phyloP scores from a whole-genome alignment of 2,113 vertebrate genomes.

The Sylvia atricapilla region DNA sequence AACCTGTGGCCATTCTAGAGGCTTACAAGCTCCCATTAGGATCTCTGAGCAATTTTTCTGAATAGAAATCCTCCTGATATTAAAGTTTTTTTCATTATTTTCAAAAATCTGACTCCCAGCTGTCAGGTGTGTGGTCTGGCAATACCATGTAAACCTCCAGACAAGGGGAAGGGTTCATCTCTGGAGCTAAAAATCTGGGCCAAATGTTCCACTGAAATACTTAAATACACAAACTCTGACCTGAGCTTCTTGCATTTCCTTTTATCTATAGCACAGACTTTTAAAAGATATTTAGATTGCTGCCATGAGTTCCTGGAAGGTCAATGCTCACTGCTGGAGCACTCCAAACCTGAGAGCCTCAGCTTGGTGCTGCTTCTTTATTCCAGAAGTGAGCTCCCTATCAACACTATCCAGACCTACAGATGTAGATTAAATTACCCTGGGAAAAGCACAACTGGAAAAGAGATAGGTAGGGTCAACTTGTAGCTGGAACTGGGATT shows the following conservation, averaged over 20 bases:
- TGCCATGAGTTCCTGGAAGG: neutral
- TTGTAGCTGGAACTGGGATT: neutral
- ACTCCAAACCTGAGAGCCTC: neutral
- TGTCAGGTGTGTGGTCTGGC: neutral
- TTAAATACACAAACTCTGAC: neutral
- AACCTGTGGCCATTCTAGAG: neutral
- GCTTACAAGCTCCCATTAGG: constrained; percentile 1
- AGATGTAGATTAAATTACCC: neutral
- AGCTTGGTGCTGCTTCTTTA: neutral
- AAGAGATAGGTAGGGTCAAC: neutral
- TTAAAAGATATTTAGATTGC: neutral
- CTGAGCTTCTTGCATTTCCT: neutral
- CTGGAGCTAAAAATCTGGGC: neutral
- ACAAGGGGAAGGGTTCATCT: neutral
- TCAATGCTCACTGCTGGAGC: fast-evolving
- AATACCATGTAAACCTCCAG: neutral
- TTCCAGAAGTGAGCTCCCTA: neutral
- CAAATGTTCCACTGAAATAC: neutral
- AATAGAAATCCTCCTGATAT: neutral
- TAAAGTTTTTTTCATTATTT: neutral
- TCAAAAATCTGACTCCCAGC: neutral
- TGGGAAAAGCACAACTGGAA: neutral
- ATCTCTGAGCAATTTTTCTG: constrained; percentile 11
- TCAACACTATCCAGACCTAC: neutral
- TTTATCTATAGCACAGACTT: neutral